Percentiles rank a stretch among this genome's conserved stretches.
phyloP scores from a whole-genome alignment of 2,888 invertebrate genomes.

The Congeria kusceri region DNA sequence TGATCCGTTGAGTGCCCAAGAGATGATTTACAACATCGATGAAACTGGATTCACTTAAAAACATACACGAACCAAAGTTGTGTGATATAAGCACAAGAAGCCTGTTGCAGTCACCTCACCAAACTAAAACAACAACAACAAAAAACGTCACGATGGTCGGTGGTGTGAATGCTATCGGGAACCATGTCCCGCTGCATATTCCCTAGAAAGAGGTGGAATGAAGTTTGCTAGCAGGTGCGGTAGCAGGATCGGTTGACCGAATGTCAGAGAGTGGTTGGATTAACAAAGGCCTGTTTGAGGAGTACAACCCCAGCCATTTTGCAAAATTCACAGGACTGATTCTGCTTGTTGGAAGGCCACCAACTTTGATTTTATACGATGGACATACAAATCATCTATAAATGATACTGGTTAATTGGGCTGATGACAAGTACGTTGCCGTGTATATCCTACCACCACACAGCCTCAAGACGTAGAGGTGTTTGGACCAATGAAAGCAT shows the following conservation, averaged over 20 bases:
- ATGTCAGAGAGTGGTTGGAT: slow-evolving; percentile 31
- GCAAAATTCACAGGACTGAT: background rate
- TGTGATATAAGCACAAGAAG: too few species aligned
- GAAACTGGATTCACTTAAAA: too few species aligned
- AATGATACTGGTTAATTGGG: slow-evolving; percentile 50
- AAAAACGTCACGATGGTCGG: slow-evolving; percentile 48
- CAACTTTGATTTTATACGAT: slow-evolving; percentile 37
- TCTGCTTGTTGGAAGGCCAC: slow-evolving; percentile 6
- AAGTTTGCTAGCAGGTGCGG: slow-evolving; percentile 9
- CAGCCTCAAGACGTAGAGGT: slow-evolving; percentile 52
- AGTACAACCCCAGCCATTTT: slow-evolving; percentile 16
- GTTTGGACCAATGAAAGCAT: slow-evolving; percentile 50
- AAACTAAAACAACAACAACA: slow-evolving; percentile 15
- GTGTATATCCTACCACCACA: slow-evolving; percentile 61
- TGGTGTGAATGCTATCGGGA: slow-evolving; percentile 45
- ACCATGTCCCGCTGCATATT: slow-evolving; percentile 36
- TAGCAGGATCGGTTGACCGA: slow-evolving; percentile 22
- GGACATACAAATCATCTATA: slow-evolving; percentile 50
- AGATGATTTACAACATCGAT: too few species aligned
- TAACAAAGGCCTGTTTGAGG: slow-evolving; percentile 19
- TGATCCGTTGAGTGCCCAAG: too few species aligned
- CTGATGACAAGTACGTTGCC: slow-evolving; percentile 37
- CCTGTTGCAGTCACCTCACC: too few species aligned
- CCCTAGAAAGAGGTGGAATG: slow-evolving; percentile 18
- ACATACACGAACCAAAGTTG: too few species aligned